Evolutionary conservation across 2,797 vertebrate species (phyloP), one percentile per base, ranked within the genome.

Genomic region (Brachyalestes nurse): DNA sequence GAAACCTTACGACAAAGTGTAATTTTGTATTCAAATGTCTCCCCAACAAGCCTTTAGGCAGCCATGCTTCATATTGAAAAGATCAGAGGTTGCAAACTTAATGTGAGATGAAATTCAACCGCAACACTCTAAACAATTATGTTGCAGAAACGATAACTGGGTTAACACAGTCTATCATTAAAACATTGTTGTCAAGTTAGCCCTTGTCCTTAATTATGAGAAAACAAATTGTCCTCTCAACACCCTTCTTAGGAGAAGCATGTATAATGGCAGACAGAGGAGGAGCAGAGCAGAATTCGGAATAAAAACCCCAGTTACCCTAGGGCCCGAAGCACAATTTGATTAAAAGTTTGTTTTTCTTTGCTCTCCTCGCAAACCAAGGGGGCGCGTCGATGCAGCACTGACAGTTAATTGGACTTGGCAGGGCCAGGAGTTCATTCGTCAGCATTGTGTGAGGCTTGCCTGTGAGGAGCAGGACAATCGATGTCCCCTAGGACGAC

Each of bases 351-450:
- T 94, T 94, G 93, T 94, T 95, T 95, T 94, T 94, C 93, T 94
- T 94, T 92, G 91, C 92, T 94, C 92, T 92, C 92, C 92, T 76
- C 60, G 92, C 91, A 92, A 94, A 95, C 87, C 87, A 88, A 93
- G 91, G 91, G 79, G 90, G 92, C 89, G 89, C 90, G 91, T 95
- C 93, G 92, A 94, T 95, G 95, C 93, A 93, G 95, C 94, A 95
- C 95, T 94, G 93, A 90, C 90, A 93, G 90, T 94, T 97, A 97
- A 98, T 96, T 96, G 96, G 95, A 97, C 97, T 94, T 97, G 96
- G 97, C 97, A 97, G 94, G 93, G 93, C 95, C 95, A 94, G 92
- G 91, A 95, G 96, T 97, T 97, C 95, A 97, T 97, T 97, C 93
- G 89, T 97, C 96, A 96, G 94, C 96, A 96, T 95, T 97, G 96